phyloP scores from a whole-genome alignment of 2,888 invertebrate species.

The Teinopalpus imperialis region DNA sequence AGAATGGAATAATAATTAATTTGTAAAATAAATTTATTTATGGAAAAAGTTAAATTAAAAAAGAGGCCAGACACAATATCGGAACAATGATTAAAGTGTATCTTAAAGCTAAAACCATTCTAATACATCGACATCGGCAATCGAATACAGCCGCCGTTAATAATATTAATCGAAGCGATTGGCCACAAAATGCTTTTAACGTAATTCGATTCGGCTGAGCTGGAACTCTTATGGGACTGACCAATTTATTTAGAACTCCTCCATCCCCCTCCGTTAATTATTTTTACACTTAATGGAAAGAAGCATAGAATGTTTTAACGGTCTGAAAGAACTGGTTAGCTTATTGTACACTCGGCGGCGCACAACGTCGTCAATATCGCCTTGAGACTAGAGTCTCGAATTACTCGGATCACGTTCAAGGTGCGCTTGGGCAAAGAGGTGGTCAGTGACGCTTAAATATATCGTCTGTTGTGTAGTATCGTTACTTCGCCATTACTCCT shows the following conservation, averaged over 20 bases:
- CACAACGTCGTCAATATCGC: constrained; percentile 62
- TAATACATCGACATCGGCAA: constrained; percentile 57
- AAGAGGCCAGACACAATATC: constrained; percentile 14
- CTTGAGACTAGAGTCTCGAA: constrained; percentile 73
- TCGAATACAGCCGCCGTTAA: constrained; percentile 59
- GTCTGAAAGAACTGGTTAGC: constrained; percentile 52
- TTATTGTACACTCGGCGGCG: constrained; percentile 51
- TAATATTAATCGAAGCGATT: constrained; percentile 74
- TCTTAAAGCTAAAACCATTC: constrained; percentile 27
- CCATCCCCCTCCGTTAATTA: constrained; percentile 41
- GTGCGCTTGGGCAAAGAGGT: constrained; percentile 58
- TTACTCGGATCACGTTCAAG: constrained; percentile 80
- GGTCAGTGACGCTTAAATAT: constrained; percentile 35
- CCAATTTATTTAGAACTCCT: constrained; percentile 55
- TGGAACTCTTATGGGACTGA: constrained; percentile 66
- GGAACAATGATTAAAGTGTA: constrained; percentile 26
- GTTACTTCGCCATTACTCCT: constrained; percentile 5
- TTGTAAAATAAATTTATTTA: too few relatives aligned
- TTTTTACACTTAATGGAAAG: constrained; percentile 37
- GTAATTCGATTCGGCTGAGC: constrained; percentile 74
- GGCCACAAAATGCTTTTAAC: constrained; percentile 76
- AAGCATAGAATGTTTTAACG: constrained; percentile 48
- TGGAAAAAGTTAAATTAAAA: constrained; percentile 8
- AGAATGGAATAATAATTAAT: constrained; percentile 16
- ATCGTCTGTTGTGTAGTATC: constrained; percentile 8